Conservation (phyloP, 2,797 vertebrate genomes). For the Simalia tracyae region DNA sequence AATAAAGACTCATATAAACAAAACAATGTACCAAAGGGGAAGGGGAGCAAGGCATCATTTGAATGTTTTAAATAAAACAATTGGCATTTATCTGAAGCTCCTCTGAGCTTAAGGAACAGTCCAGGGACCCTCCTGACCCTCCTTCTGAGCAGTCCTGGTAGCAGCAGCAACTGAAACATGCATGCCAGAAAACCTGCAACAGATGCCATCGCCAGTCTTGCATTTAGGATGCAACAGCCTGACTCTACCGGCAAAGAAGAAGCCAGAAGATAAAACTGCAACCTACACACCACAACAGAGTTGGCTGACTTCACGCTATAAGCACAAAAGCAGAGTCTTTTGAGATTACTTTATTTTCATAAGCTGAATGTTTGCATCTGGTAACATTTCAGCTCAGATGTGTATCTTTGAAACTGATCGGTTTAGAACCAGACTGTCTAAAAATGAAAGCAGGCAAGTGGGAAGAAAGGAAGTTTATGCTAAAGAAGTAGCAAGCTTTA, state of each 20-base stretch:
- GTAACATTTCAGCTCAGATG: background rate
- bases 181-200: background rate
- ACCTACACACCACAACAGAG: background rate
- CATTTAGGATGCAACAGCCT: background rate
- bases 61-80: background rate
- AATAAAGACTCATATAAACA: background rate
- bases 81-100: background rate
- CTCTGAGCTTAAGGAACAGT: background rate
- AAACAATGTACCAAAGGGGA: background rate
- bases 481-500: background rate
- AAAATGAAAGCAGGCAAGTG: background rate
- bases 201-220: background rate
- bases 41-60: background rate
- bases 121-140: too few species aligned
- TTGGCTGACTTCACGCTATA: background rate
- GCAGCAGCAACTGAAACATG: background rate
- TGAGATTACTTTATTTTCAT: constrained; percentile 12
- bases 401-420: background rate
- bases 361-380: constrained; percentile 5
- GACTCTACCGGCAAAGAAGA: background rate
- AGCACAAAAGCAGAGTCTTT: background rate
- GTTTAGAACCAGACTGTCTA: background rate
- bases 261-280: background rate
- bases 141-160: background rate
- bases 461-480: background rate